Base-by-base conservation (phyloP, 2,888 invertebrate species). In the Oscheius sp. region DNA sequence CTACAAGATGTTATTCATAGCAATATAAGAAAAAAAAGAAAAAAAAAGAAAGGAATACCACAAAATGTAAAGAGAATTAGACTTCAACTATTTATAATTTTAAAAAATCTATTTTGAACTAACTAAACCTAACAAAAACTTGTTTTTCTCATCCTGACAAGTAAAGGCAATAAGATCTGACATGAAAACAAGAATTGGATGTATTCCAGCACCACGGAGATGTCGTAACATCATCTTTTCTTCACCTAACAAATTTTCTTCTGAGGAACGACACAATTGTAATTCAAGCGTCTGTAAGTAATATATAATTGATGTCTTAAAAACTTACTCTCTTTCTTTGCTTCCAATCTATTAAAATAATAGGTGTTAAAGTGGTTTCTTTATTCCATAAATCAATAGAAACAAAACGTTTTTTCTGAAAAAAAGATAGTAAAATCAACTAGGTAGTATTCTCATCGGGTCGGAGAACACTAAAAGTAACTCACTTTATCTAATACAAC, bases 321-420 rank as follows among this genome's bases (percentile, higher is more conserved):
- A 47, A 28, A 3, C n/a, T 3, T 28, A 54, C 54, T 36, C 44
- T 41, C 17, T 59, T 59, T 20, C 41, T 22, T 26, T 59, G 59
- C 20, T 41, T 59, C 59, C 59, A 59, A 26, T 44, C 59, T 26
- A 59, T 22, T 22, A 59, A n/a, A 24, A 59, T 28, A 20, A 59
- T 30, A 38, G 59, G 59, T 24, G 28, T 24, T 41, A 59, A 24
- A 12, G 14, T 4, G 2, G 59, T 26, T 4, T 59, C 44, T 28
- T 41, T 28, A 14, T 24, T 59, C 59, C 59, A 59, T 9, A 30
- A n/a, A 24, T 24, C 24, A n/a, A n/a, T 28, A 14, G 59, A 44
- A n/a, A 38, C 30, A 30, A 41, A 59, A 8, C 44, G 41, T 14
- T 41, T 26, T 28, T 59, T 59, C 59, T 59, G 28, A 20, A 44